Evolutionary conservation across 1,140 invertebrate species (phyloP).

Genomic region (Drosophila funebris): DNA sequence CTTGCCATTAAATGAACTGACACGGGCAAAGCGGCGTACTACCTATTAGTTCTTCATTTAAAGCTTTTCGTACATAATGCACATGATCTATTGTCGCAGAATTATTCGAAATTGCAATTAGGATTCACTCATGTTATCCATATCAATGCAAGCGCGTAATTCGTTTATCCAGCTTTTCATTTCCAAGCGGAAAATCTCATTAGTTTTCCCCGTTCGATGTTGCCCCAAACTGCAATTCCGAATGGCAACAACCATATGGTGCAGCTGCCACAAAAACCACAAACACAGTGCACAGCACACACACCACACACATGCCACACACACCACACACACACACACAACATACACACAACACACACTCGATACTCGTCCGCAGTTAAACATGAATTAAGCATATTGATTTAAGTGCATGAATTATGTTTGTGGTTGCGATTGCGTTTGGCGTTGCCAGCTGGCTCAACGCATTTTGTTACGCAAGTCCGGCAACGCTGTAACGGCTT

Average conservation of each 20-base stretch:
- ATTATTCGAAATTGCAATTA: slow-evolving; percentile 1
- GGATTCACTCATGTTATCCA: slow-evolving; percentile 4
- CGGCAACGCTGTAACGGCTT: neutral
- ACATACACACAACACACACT: slow-evolving; percentile 1
- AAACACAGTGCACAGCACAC: slow-evolving; percentile 8
- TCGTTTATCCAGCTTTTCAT: slow-evolving; percentile 7
- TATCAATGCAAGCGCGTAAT: neutral
- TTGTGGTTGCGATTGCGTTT: neutral
- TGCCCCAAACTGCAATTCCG: slow-evolving; percentile 27
- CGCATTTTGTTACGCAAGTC: neutral
- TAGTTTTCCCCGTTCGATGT: neutral
- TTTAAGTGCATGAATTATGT: slow-evolving; percentile 52
- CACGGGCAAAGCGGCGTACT: neutral
- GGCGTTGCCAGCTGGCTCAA: slow-evolving; percentile 1
- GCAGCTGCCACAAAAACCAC: slow-evolving; percentile 29
- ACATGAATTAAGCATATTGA: slow-evolving; percentile 40
- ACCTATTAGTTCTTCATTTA: neutral
- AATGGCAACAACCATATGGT: neutral
- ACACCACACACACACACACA: neutral
- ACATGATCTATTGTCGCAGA: neutral
- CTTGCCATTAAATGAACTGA: neutral
- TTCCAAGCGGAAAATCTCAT: slow-evolving; percentile 17
- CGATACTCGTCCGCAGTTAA: slow-evolving; percentile 1
- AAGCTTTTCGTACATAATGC: neutral
- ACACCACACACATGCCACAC: no score